Conservation (phyloP, 2,113 vertebrate species). For the Ophiodon elongatus region DNA sequence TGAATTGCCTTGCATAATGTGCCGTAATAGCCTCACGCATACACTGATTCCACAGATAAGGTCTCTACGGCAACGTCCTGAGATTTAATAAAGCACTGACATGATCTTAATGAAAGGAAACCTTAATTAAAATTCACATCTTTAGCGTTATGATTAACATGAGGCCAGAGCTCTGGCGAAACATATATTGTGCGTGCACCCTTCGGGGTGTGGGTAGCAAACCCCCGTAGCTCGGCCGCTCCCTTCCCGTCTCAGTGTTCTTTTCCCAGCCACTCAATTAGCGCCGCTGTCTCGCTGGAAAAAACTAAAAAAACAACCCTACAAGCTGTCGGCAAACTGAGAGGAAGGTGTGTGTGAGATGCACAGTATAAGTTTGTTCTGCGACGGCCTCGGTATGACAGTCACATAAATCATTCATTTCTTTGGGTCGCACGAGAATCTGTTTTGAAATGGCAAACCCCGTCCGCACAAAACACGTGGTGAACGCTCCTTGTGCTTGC, state of each 20-base stretch:
- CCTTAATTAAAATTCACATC: constrained; percentile 72
- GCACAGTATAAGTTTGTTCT: constrained; percentile 39
- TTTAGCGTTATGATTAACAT: constrained; percentile 60
- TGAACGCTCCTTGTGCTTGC: constrained; percentile 39
- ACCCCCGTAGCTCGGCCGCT: constrained; percentile 43
- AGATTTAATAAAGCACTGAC: constrained; percentile 58
- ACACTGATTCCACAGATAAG: constrained; percentile 42
- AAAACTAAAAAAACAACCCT: background rate
- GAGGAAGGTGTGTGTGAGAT: constrained; percentile 29
- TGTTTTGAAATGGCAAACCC: constrained; percentile 60
- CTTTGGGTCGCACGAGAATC: constrained; percentile 52
- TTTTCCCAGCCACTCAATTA: constrained; percentile 67
- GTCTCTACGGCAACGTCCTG: constrained; percentile 5
- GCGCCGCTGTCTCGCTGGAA: constrained; percentile 36
- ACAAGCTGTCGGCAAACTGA: constrained; percentile 40
- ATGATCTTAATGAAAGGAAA: constrained; percentile 43
- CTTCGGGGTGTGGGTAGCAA: constrained; percentile 52
- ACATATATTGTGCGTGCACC: constrained; percentile 54
- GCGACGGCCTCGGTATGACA: constrained; percentile 55
- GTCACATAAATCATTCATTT: constrained; percentile 74
- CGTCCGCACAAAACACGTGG: constrained; percentile 13
- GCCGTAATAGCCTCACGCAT: constrained; percentile 42
- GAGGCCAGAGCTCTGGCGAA: constrained; percentile 42
- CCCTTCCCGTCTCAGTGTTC: constrained; percentile 24
- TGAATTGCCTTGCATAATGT: constrained; percentile 41